Evolutionary conservation across 1,140 invertebrate species (phyloP).

Genomic region (Lepidurus apus): DNA sequence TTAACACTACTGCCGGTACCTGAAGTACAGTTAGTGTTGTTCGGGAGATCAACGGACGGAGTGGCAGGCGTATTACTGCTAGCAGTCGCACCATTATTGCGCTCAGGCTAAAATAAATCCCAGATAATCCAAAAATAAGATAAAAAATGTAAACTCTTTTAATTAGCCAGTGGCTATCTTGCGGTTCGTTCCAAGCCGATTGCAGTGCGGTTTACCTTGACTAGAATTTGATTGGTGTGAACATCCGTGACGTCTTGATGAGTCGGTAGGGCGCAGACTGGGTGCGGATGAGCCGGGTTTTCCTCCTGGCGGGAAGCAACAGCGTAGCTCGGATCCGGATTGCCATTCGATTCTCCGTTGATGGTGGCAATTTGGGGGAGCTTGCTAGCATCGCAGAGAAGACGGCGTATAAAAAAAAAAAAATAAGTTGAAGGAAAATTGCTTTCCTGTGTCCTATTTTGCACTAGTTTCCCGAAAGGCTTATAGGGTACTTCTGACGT

Average conservation of each 20-base stretch:
- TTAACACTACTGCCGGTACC: constrained; percentile 47
- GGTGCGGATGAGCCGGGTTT: not conserved
- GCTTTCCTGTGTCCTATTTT: no score
- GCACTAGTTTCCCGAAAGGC: no score
- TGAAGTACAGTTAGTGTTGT: constrained; percentile 42
- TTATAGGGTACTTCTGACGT: no score
- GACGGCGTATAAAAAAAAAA: not conserved
- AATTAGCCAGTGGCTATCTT: not conserved
- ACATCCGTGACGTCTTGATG: not conserved
- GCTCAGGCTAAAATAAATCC: constrained; percentile 17
- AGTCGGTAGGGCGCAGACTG: constrained; percentile 1
- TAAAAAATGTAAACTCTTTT: constrained; percentile 24
- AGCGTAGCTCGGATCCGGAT: constrained; percentile 72
- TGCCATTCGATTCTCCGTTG: constrained; percentile 59
- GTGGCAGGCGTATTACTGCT: constrained; percentile 40
- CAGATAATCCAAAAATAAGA: not conserved
- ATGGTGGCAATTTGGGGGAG: constrained; percentile 24
- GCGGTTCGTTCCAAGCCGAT: not conserved
- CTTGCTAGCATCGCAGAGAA: constrained; percentile 10
- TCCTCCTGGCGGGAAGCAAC: constrained; percentile 52
- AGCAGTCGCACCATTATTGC: constrained; percentile 36
- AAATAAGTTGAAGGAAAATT: not conserved
- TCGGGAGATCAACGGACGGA: constrained; percentile 47
- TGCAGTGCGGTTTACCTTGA: not conserved
- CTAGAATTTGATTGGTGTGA: not conserved